These are phyloP conservation scores for Mellivora capensis DNA, from an alignment of 2,113 vertebrate genomes.

Conservation along the genomic window DNA sequence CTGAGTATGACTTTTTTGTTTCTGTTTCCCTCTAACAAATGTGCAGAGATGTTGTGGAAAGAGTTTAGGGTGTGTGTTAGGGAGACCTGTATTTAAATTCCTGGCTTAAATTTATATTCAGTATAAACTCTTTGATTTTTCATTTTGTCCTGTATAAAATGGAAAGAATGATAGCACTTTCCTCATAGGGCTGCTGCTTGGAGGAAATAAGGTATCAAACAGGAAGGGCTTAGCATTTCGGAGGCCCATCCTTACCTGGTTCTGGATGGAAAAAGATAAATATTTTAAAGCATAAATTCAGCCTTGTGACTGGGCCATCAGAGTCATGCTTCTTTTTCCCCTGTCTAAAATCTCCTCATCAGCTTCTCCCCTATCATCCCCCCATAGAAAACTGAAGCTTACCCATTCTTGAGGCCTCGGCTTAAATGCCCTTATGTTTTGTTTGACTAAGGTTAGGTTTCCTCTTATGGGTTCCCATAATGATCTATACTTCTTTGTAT, in stretches of 20 bases:
- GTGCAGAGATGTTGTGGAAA: not conserved
- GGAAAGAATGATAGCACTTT: not conserved
- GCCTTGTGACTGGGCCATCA: not conserved
- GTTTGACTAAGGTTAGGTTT: not conserved
- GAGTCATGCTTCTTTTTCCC: not conserved
- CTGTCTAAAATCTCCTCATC: not conserved
- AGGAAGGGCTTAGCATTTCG: not conserved
- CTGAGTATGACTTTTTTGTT: not conserved
- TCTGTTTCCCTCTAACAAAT: not conserved
- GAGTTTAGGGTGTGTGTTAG: not conserved
- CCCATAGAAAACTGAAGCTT: not conserved
- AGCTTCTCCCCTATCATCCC: not conserved
- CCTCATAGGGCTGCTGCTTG: not conserved
- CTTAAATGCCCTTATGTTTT: not conserved
- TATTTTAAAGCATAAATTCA: not conserved
- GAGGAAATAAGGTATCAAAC: not conserved
- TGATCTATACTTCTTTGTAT: not conserved
- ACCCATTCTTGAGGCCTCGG: not conserved
- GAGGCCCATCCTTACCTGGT: not conserved
- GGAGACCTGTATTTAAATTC: not conserved
- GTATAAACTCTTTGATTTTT: not conserved
- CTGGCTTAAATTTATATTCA: not conserved
- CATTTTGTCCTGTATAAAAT: not conserved
- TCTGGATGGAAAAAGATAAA: not conserved
- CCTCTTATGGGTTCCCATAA: not conserved